These are phyloP conservation scores for Melinopterus prodromus DNA, from an alignment of 2,888 invertebrate species.

Conservation along the genomic window DNA sequence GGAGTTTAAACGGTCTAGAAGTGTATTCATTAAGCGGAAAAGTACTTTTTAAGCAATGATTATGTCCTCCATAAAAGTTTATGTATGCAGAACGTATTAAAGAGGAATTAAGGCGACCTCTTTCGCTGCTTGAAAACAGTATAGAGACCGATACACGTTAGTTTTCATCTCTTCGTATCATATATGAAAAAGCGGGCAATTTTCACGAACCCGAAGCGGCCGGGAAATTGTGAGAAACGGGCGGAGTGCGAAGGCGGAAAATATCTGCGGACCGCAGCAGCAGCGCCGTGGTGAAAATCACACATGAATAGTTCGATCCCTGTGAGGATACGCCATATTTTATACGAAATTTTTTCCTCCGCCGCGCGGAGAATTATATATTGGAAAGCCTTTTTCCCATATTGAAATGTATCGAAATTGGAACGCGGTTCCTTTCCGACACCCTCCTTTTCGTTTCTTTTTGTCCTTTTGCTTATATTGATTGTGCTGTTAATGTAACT, in stretches of 20 bases:
- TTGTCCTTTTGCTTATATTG: neutral
- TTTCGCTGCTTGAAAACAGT: neutral
- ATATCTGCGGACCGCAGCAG: conserved; percentile 6
- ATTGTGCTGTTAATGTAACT: neutral
- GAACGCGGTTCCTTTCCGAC: conserved; percentile 5
- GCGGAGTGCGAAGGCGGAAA: neutral
- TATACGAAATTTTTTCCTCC: neutral
- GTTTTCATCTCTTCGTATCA: neutral
- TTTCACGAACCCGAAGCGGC: neutral
- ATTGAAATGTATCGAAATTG: conserved; percentile 7
- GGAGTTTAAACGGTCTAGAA: neutral
- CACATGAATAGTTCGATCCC: conserved; percentile 16
- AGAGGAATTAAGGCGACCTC: neutral
- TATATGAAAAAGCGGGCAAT: conserved; percentile 4
- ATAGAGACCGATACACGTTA: neutral
- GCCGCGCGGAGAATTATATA: neutral
- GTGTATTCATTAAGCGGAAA: neutral
- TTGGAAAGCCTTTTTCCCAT: neutral
- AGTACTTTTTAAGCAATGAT: neutral
- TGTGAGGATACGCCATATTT: conserved; percentile 11
- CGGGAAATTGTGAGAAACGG: neutral
- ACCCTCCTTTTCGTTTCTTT: neutral
- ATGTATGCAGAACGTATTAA: neutral
- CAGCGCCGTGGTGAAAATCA: conserved; percentile 4
- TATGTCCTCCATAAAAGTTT: neutral